Evolutionary conservation across 2,797 vertebrate species (phyloP).

Genomic region (Ficedula albicollis): DNA sequence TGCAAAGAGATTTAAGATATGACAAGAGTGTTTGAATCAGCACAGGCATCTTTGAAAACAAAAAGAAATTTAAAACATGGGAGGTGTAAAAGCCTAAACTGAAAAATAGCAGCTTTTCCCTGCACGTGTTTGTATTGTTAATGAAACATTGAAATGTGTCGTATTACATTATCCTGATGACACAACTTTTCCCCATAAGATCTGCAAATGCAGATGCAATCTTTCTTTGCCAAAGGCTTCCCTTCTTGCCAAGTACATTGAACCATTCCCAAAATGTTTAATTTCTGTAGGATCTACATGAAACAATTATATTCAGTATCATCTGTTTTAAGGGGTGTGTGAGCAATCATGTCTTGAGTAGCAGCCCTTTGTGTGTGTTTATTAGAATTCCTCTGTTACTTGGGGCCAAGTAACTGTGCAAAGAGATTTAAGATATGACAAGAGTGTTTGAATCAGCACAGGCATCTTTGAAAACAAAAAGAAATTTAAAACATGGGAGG

Average conservation of each 20-base stretch:
- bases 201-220: slow-evolving; percentile 7
- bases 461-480: neutral
- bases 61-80: neutral
- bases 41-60: neutral
- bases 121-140: neutral
- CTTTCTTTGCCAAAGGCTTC: neutral
- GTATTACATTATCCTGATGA: neutral
- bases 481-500: neutral
- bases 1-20: neutral
- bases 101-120: neutral
- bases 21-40: neutral
- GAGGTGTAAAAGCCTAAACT: neutral
- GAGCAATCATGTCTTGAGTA: too few relatives aligned
- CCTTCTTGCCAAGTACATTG: neutral
- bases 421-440: neutral
- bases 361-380: too few relatives aligned
- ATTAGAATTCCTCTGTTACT: neutral
- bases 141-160: neutral
- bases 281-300: too few relatives aligned
- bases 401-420: neutral
- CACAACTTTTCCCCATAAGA: slow-evolving; percentile 26
- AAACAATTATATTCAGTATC: too few relatives aligned
- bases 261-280: neutral
- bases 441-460: neutral
- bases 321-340: too few relatives aligned